Base-by-base conservation (phyloP, 2,113 vertebrate species). In the Naja naja region DNA sequence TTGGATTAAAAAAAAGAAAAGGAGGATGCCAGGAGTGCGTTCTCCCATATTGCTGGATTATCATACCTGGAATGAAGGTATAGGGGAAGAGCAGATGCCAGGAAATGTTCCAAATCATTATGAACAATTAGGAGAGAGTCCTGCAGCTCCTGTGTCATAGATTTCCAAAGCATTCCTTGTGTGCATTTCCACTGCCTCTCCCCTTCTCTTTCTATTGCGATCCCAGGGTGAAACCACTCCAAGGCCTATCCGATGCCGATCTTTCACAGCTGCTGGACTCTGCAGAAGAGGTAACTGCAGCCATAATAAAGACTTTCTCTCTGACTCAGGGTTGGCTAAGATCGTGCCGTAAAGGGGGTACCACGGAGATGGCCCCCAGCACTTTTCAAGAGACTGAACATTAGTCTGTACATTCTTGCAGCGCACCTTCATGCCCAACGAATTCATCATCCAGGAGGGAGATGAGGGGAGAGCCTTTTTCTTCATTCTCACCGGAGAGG, bases 401-500 rank as follows among this genome's bases (percentile, higher is more conserved):
- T 74, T 85, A 43, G 3, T 58, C 88, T 81, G n/a, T 1, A 0
- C 2, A 1, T 4, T 8, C 87, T 60, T 20, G 0, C 88, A 98
- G 98, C 97, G 98, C 88, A 98, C 97, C 74, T 98, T 98, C 90
- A 95, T 97, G 47, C 96, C 97, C 45, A 96, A 97, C 64, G 98
- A 98, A 0, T 64, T 97, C 14, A 98, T 98, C 10, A 98, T 98
- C 34, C 97, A 96, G 25, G 98, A 98, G 92, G 98, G 98, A 34
- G 91, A 97, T 0, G 97, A 98, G 89, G 98, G 95, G 43, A 94
- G 98, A 56, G 97, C 96, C 0, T 98, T 98, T 93, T 98, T 98
- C 94, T 97, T 98, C 95, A 98, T 98, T 95, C 97, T 98, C 16
- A 97, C 97, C 93, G 98, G 98, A 92, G 97, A 98, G 98, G 98